A percentile compares a stretch with the other conserved stretches of the same genome.
phyloP scores from a whole-genome alignment of 2,797 vertebrate species.

The Muscicapa striata region DNA sequence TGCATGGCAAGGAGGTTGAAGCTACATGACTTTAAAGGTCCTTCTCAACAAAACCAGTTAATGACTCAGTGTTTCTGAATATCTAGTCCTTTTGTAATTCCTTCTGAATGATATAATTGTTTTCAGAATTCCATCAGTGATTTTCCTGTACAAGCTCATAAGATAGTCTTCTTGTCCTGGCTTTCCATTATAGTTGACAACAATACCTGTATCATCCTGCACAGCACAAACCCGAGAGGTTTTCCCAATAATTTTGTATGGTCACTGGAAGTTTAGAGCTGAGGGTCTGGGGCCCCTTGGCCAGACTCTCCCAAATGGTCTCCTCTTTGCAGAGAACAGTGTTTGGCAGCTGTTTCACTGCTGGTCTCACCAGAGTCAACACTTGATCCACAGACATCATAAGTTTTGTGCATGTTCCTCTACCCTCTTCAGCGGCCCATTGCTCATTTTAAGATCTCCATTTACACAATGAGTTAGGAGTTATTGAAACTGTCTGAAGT shows the following conservation, averaged over 20 bases:
- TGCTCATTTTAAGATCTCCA: background rate
- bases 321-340: background rate
- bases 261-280: background rate
- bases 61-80: background rate
- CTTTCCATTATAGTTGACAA: background rate
- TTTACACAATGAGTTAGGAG: background rate
- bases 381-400: background rate
- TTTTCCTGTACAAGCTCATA: background rate
- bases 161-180: background rate
- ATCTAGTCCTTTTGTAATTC: background rate
- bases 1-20: background rate
- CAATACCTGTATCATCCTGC: background rate
- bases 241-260: background rate
- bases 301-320: background rate
- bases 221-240: background rate
- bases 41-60: background rate
- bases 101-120: background rate
- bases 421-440: fast-evolving
- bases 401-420: background rate
- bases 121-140: background rate
- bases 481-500: background rate
- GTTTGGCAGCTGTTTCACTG: background rate
- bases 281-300: fast-evolving
- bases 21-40: background rate
- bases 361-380: background rate